Percentiles rank a stretch among this genome's conserved stretches.
phyloP scores from a whole-genome alignment of 2,113 vertebrate species.

The Tylochromis polylepis region DNA sequence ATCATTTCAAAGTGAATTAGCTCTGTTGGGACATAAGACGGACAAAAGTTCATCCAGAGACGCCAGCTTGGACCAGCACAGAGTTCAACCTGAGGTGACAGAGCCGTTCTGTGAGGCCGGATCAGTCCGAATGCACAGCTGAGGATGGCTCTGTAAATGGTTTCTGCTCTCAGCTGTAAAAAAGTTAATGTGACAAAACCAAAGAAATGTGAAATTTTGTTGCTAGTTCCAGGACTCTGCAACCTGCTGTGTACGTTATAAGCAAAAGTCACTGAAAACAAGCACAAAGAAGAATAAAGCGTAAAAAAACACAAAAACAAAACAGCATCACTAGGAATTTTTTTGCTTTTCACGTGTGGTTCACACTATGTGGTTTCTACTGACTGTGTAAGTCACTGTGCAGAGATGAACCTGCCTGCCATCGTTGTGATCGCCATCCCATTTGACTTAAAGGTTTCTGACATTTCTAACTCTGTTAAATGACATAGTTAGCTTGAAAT shows the following conservation, averaged over 20 bases:
- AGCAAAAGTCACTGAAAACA: background rate
- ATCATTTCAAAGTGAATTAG: background rate
- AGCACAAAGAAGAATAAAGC: fast-evolving
- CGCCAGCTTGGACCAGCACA: background rate
- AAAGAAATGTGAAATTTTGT: background rate
- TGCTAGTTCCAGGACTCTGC: background rate
- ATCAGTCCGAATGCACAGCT: background rate
- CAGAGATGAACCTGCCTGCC: background rate
- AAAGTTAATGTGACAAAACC: background rate
- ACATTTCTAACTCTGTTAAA: background rate
- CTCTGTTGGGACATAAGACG: background rate
- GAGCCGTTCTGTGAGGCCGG: background rate
- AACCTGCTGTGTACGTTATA: background rate
- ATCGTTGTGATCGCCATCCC: background rate
- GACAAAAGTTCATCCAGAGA: background rate
- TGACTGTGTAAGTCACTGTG: background rate
- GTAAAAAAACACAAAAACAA: background rate
- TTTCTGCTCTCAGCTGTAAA: background rate
- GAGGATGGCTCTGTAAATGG: background rate
- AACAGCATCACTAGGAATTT: background rate
- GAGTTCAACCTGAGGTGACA: background rate
- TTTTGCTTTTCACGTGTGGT: background rate
- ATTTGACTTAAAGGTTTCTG: background rate
- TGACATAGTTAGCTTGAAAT: background rate
- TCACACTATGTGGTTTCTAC: background rate